Evolutionary conservation across 2,888 invertebrate genomes (phyloP), one percentile per base, ranked within the genome.

Genomic region (Cotesia congregata): DNA sequence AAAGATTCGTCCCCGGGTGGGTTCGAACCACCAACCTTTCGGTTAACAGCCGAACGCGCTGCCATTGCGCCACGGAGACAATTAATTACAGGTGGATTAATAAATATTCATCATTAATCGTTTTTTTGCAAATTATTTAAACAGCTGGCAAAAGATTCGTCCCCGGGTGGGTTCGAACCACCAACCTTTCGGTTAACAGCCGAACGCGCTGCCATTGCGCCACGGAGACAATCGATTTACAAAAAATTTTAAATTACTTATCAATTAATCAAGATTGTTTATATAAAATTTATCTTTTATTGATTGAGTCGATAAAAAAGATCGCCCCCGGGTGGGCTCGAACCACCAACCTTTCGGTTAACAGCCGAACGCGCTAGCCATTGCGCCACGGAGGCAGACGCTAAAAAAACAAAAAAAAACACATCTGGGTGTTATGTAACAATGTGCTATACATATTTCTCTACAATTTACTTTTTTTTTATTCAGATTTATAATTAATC

Each of bases 11-110:
- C 95, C 95, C 95, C 95, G 95, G 96, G 96, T 96, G 96, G 96
- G 94, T 95, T 96, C 94, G 96, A 96, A 96, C 96, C 96, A 96
- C 96, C 96, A 96, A 96, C 96, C 96, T 96, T 96, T 96, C 96
- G 96, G 96, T 96, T 96, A 96, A 96, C 96, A 96, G 96, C 96
- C 96, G 96, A 96, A 96, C 96, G 96, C 96, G 96, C 96, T 96
- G 50, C 50, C 50, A 50, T 50, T 50, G 50, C 50, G 50, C 50
- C 50, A 50, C 50, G 50, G 1, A 50, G 12, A 12, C 7, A 50
- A 12, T 50, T 50, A 50, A 50, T 50, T 0, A 30, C 30, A 4
- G 30, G 3, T 30, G 4, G 3, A 30, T 30, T 3, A 50, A 9
- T 9, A 12, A 12, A 50, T 1, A 1, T 50, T 50, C 1, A 50